Evolutionary conservation across 2,797 vertebrate species (phyloP), one percentile per base, ranked within the genome.

Genomic region (Notolepis coatsorum): DNA sequence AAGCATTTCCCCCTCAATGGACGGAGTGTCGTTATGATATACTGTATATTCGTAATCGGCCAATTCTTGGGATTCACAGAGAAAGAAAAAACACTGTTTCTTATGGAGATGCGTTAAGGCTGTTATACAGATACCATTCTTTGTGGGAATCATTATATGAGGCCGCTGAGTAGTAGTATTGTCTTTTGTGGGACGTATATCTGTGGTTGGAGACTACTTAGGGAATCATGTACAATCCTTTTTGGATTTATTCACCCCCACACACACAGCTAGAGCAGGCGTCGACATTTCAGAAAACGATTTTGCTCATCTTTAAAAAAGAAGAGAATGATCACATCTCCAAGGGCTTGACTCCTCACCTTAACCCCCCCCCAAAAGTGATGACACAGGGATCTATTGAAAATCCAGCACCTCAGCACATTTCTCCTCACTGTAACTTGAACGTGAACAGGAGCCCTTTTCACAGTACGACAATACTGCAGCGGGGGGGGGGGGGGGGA

Each of bases 311-410:
- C 57, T 82, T 43, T 71, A 72, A 76, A n/a, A 82, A 77, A 75
- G 41, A 76, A 43, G 42, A 71, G 71, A 79, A 80, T 73, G 75
- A 82, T 81, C 73, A 59, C 68, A 78, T 88, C 87, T 89, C 90
- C 65, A 78, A 84, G 82, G 88, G 75, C 82, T 85, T 84, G 83
- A 86, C 83, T 86, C 59, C 31, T 74, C 52, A 43, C 75, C 23
- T 30, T 73, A 81, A 81, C 79, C 67, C 77, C 71, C 79, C 67
- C 77, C 71, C 41, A 65, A 71, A 83, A 88, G 68, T 76, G 83
- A 91, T 91, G 86, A 89, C 78, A 65, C 81, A 75, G 81, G 84
- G 62, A 78, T 86, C 67, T 82, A 55, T 38, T 15, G 52, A 73
- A 81, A 80, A 81, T 57, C 55, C 28, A 21, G 30, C 24, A 70